Percentiles rank a stretch among this genome's conserved stretches.
Conservation (phyloP, 2,797 vertebrate genomes). For the Schizopygopsis pylzovi region DNA sequence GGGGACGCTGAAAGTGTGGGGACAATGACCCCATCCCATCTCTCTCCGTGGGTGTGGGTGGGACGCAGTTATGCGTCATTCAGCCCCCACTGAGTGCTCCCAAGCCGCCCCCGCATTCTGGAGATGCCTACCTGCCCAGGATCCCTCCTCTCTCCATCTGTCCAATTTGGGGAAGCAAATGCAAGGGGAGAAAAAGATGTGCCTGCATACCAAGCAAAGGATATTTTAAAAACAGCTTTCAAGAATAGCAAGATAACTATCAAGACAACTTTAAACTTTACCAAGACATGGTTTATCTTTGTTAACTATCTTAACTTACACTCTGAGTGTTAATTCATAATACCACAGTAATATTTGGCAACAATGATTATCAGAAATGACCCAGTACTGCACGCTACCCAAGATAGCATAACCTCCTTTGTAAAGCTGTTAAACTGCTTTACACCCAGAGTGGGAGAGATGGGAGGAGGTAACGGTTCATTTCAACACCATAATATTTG, state of each 20-base stretch:
- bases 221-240: background rate
- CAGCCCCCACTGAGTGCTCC: constrained; percentile 68
- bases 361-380: constrained; percentile 16
- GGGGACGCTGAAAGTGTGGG: constrained; percentile 56
- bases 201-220: background rate
- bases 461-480: constrained; percentile 72
- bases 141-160: constrained; percentile 78
- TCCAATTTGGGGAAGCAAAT: constrained; percentile 58
- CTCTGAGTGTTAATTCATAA: constrained; percentile 8
- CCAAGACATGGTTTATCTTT: constrained; percentile 19
- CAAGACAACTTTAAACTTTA: constrained; percentile 15
- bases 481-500: constrained; percentile 75
- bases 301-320: constrained; percentile 13
- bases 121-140: constrained; percentile 82
- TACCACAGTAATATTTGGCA: background rate
- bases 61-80: constrained; percentile 71
- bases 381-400: background rate
- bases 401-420: constrained; percentile 28
- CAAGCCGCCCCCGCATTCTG: constrained; percentile 74
- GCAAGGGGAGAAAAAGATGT: background rate
- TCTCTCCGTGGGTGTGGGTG: constrained; percentile 65
- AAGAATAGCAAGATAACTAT: background rate
- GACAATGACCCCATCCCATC: constrained; percentile 75
- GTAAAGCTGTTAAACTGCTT: constrained; percentile 46
- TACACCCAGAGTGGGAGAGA: constrained; percentile 62